Evolutionary conservation across 2,113 vertebrate species (phyloP), one percentile per base, ranked within the genome.

Genomic region (Antidorcas marsupialis): DNA sequence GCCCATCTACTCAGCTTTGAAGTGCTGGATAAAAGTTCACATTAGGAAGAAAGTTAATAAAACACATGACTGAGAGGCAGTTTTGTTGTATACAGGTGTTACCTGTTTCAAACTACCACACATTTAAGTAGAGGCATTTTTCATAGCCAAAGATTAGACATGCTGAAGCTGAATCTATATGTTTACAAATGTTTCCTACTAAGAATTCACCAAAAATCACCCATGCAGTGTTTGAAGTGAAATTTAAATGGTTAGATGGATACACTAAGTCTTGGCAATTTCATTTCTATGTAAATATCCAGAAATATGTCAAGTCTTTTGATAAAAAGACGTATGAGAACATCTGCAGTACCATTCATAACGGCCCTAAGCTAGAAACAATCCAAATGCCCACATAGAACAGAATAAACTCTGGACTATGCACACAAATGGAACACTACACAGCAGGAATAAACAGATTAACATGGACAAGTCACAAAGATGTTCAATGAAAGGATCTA

Each of bases 1-100:
- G 89, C 92, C 95, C 52, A 95, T 62, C 62, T 96, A 93, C 74
- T 98, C 96, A 96, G 87, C 93, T 98, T 96, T 98, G 45, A 97
- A 97, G 98, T 98, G 98, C 78, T 94, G 83, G 87, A 94, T 98
- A 96, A 94, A 97, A 8, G 0, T 2, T 96, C 36, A 89, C 21
- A 92, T 94, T 92, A 95, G 86, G 97, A 98, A 97, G 78, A 95
- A 98, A 95, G 95, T 89, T 85, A 97, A 60, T 59, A 93, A 93
- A 87, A 84, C 4, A 55, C 94, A 87, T 67, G 67, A 97, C 59
- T 43, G 82, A 98, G 95, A n/a, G 30, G 36, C 93, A 97, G 87
- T 87, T 96, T 0, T 96, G 87, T 91, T 95, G 95, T 97, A 74
- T 91, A 86, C 0, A 92, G 27, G 30, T 95, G 45, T 95, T 64